Conservation (phyloP, 1,140 invertebrate species). For the Aricia agestis region DNA sequence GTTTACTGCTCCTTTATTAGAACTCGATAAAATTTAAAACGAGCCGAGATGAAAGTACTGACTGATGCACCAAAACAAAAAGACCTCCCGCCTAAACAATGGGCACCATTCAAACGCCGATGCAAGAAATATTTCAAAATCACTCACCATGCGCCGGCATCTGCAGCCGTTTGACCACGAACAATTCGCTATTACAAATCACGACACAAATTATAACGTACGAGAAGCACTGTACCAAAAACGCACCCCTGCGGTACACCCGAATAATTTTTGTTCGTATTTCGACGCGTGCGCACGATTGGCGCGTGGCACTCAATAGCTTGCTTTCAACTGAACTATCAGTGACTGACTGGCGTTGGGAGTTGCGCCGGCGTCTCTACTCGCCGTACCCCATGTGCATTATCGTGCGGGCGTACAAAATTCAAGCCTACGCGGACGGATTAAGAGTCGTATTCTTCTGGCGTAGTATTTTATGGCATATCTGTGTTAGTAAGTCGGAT, state of each 20-base stretch:
- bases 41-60: slow-evolving; percentile 52
- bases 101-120: slow-evolving; percentile 52
- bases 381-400: slow-evolving; percentile 63
- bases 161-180: slow-evolving; percentile 45
- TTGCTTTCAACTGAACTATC: slow-evolving; percentile 53
- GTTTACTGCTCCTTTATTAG: slow-evolving; percentile 62
- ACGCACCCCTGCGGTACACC: slow-evolving; percentile 52
- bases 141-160: slow-evolving; percentile 66
- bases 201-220: slow-evolving; percentile 38
- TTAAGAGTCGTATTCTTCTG: slow-evolving; percentile 32
- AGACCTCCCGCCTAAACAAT: slow-evolving; percentile 53
- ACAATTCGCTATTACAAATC: slow-evolving; percentile 46
- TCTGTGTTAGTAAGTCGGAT: slow-evolving; percentile 70
- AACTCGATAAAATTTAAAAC: slow-evolving; percentile 58
- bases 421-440: slow-evolving; percentile 24
- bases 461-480: slow-evolving; percentile 36
- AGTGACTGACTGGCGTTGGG: slow-evolving; percentile 50
- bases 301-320: slow-evolving; percentile 56
- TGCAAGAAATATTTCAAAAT: slow-evolving; percentile 56
- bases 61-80: slow-evolving; percentile 51
- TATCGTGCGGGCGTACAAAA: slow-evolving; percentile 41
- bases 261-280: slow-evolving; percentile 49
- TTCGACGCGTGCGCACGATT: slow-evolving; percentile 48
- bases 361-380: slow-evolving; percentile 59
- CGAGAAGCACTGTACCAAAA: slow-evolving; percentile 47